phyloP scores from a whole-genome alignment of 2,888 invertebrate species.

The Ochlodes sylvanus region DNA sequence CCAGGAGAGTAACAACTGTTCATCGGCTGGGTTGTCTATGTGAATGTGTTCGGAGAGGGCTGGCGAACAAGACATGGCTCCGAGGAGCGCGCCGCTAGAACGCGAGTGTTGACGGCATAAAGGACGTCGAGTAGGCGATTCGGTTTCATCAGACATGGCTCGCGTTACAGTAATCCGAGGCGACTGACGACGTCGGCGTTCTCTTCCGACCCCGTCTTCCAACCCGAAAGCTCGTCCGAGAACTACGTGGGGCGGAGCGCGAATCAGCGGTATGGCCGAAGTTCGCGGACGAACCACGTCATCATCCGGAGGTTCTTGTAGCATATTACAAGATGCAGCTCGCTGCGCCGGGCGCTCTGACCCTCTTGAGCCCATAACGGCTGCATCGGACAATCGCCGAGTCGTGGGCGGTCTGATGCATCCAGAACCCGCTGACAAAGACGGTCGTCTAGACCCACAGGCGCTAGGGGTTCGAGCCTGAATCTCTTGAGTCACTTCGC shows the following conservation, averaged over 20 bases:
- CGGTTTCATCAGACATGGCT: slow-evolving; percentile 90
- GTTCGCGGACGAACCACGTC: slow-evolving; percentile 63
- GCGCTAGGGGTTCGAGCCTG: slow-evolving; percentile 92
- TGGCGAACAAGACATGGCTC: slow-evolving; percentile 78
- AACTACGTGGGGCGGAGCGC: slow-evolving; percentile 86
- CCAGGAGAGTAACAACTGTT: slow-evolving; percentile 84
- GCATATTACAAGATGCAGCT: slow-evolving; percentile 88
- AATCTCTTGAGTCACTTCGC: slow-evolving; percentile 92
- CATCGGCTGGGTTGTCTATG: slow-evolving; percentile 68
- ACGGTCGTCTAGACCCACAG: slow-evolving; percentile 90
- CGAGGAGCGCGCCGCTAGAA: slow-evolving; percentile 79
- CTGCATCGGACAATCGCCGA: slow-evolving; percentile 74
- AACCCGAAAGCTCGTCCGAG: slow-evolving; percentile 85
- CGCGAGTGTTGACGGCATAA: slow-evolving; percentile 79
- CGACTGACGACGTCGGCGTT: slow-evolving; percentile 80
- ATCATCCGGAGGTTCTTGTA: slow-evolving; percentile 86
- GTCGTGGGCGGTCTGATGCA: slow-evolving; percentile 75
- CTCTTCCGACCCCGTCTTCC: slow-evolving; percentile 68
- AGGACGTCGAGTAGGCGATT: slow-evolving; percentile 81
- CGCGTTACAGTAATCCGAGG: slow-evolving; percentile 90
- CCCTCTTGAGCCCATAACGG: slow-evolving; percentile 72
- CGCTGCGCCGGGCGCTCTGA: slow-evolving; percentile 83
- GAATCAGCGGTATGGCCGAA: slow-evolving; percentile 77
- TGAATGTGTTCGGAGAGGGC: slow-evolving; percentile 64
- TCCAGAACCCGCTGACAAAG: slow-evolving; percentile 85